phyloP scores from a whole-genome alignment of 2,888 invertebrate species.

The Thysanoteuthis rhombus region DNA sequence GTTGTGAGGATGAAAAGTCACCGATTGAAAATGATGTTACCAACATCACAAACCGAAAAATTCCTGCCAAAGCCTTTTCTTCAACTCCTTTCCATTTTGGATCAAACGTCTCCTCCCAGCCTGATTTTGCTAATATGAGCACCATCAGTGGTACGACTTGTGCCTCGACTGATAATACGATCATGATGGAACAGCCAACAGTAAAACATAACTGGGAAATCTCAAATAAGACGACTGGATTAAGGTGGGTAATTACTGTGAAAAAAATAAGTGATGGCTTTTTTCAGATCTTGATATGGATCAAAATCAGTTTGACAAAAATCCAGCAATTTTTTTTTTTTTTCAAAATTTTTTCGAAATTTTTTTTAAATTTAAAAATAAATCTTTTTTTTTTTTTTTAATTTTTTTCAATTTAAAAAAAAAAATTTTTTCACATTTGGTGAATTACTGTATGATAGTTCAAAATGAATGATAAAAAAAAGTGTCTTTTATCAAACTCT shows the following conservation, averaged over 20 bases:
- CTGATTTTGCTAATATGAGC: slow-evolving; percentile 20
- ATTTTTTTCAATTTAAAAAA: no score
- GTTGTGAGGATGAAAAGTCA: not conserved
- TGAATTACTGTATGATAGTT: no score
- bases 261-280: no score
- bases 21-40: not conserved
- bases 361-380: no score
- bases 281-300: no score
- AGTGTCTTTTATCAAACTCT: no score
- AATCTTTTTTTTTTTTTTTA: no score
- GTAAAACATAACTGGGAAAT: not conserved
- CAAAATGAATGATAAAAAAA: no score
- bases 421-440: no score
- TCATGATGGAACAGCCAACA: not conserved
- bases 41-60: not conserved
- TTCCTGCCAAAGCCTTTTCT: not conserved
- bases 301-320: no score
- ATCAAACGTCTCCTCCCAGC: not conserved
- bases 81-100: slow-evolving; percentile 18
- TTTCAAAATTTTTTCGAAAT: no score
- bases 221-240: not conserved
- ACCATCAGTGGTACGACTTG: not conserved
- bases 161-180: not conserved
- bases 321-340: no score
- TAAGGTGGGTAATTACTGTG: not conserved